A percentile compares a stretch with the other conserved stretches of the same genome.
phyloP scores from a whole-genome alignment of 2,888 invertebrate genomes.

The Silvanus unidentatus region DNA sequence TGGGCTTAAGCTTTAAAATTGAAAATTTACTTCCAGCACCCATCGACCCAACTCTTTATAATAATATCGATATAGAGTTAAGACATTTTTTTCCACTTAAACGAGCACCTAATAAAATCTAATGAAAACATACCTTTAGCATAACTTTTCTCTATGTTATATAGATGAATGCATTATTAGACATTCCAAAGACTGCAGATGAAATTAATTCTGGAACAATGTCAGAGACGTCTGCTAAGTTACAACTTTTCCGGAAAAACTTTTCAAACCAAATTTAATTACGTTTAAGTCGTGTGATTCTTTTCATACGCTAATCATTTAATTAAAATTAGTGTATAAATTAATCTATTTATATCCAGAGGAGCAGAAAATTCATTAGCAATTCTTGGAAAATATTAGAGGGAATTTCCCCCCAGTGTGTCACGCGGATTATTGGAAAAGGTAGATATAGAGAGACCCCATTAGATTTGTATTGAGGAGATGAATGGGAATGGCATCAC shows the following conservation, averaged over 20 bases:
- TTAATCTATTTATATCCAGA: conserved; percentile 31
- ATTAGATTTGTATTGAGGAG: conserved; percentile 1
- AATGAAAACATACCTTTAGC: too few relatives aligned
- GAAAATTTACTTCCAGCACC: too few relatives aligned
- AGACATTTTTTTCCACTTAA: too few relatives aligned
- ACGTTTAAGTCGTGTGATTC: conserved; percentile 31
- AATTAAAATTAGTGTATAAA: conserved; percentile 38
- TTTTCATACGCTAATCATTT: conserved; percentile 38
- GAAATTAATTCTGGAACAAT: conserved; percentile 25
- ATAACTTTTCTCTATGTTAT: too few relatives aligned
- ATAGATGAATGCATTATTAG: conserved; percentile 17
- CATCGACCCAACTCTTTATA: too few relatives aligned
- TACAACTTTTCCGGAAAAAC: conserved; percentile 24
- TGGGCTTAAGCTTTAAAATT: too few relatives aligned
- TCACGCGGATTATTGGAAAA: neutral
- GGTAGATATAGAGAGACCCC: neutral
- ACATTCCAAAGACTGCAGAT: conserved; percentile 26
- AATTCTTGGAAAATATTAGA: neutral
- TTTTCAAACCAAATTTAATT: conserved; percentile 33
- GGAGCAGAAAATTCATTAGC: conserved; percentile 31
- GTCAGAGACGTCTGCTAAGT: conserved; percentile 13
- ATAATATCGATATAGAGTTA: too few relatives aligned
- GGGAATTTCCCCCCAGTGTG: too few relatives aligned
- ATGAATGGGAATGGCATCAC: conserved; percentile 6
- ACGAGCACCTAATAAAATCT: too few relatives aligned